Evolutionary conservation across 2,888 invertebrate species (phyloP).

Genomic region (Spodoptera picta): DNA sequence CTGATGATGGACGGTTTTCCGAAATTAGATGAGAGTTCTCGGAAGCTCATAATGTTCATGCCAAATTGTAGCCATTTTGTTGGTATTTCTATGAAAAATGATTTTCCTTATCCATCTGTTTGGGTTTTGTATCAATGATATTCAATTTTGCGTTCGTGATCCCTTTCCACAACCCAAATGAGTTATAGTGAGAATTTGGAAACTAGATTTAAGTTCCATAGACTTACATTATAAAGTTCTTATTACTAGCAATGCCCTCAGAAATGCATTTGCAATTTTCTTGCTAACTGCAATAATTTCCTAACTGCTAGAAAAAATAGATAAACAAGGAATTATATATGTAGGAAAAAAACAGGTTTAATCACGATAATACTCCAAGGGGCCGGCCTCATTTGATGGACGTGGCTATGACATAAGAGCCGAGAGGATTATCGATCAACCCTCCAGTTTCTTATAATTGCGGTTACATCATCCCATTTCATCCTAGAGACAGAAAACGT

Average conservation of each 20-base stretch:
- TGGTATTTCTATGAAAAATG: too few species aligned
- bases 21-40: conserved; percentile 13
- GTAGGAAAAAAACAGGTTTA: conserved; percentile 20
- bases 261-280: too few species aligned
- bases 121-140: conserved; percentile 4
- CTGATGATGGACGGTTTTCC: conserved; percentile 14
- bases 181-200: too few species aligned
- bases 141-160: too few species aligned
- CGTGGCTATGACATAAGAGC: conserved; percentile 24
- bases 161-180: too few species aligned
- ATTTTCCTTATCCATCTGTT: not conserved
- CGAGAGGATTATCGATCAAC: conserved; percentile 42
- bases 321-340: not conserved
- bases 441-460: conserved; percentile 33
- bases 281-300: not conserved
- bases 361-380: conserved; percentile 28
- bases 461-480: conserved; percentile 31
- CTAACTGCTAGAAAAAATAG: not conserved
- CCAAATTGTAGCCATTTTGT: not conserved
- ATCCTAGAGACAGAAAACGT: conserved; percentile 26
- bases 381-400: conserved; percentile 20
- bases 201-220: too few species aligned
- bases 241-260: too few species aligned
- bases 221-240: too few species aligned
- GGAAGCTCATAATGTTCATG: not conserved